These are phyloP conservation scores for Trachurus trachurus DNA, from an alignment of 2,797 vertebrate genomes.

Conservation along the genomic window DNA sequence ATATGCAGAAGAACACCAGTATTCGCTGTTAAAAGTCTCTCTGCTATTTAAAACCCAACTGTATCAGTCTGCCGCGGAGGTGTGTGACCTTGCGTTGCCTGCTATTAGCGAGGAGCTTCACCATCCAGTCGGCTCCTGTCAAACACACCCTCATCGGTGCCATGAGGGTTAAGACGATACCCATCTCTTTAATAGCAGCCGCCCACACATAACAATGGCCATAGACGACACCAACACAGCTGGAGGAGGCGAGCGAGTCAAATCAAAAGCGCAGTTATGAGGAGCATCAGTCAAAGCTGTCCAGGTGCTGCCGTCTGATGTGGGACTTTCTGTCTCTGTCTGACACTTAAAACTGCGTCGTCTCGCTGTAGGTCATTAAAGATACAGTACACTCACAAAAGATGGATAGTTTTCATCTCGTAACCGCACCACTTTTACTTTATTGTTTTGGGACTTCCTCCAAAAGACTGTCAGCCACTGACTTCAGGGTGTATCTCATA, in stretches of 20 bases:
- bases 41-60: constrained; percentile 17
- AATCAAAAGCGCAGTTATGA: constrained; percentile 70
- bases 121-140: constrained; percentile 23
- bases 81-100: constrained; percentile 17
- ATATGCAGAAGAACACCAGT: neutral
- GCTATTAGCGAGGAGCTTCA: constrained; percentile 9
- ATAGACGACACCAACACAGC: constrained; percentile 78
- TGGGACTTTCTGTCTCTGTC: constrained; percentile 45
- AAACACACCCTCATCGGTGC: constrained; percentile 67
- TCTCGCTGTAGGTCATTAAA: constrained; percentile 30
- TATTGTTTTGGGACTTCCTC: neutral
- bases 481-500: neutral
- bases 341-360: constrained; percentile 36
- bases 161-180: constrained; percentile 79
- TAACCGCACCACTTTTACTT: constrained; percentile 6
- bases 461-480: neutral
- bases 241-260: constrained; percentile 62
- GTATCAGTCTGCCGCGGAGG: constrained; percentile 26
- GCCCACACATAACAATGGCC: constrained; percentile 73
- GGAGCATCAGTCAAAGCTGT: constrained; percentile 54
- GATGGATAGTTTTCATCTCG: constrained; percentile 55
- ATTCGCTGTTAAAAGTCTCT: neutral
- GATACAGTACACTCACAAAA: constrained; percentile 48
- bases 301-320: constrained; percentile 70
- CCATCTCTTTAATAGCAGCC: constrained; percentile 57